These are phyloP conservation scores for Furcula furcula DNA, from an alignment of 2,888 invertebrate genomes.

Conservation along the genomic window DNA sequence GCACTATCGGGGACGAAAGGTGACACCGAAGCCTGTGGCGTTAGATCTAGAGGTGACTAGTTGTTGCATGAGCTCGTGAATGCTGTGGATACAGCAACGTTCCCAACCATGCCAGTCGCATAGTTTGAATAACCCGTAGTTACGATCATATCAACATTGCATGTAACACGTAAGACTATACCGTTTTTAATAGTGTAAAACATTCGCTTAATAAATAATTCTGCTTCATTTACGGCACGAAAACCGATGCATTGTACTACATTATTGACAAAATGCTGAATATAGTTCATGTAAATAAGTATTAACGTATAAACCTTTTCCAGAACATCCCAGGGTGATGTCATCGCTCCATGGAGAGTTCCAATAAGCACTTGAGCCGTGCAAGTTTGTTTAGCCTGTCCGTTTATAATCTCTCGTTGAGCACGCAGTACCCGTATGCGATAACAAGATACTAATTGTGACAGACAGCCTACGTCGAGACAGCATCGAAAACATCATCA, in stretches of 20 bases:
- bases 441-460: slow-evolving; percentile 55
- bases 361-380: slow-evolving; percentile 20
- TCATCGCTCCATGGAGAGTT: slow-evolving; percentile 16
- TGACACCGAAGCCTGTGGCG: slow-evolving; percentile 71
- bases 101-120: slow-evolving; percentile 3
- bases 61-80: slow-evolving; percentile 27
- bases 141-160: neutral
- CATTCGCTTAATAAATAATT: neutral
- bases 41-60: slow-evolving; percentile 50
- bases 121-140: neutral
- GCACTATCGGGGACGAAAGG: slow-evolving; percentile 71
- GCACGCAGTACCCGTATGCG: slow-evolving; percentile 34
- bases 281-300: too few species aligned
- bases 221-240: neutral
- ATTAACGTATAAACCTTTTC: neutral
- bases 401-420: slow-evolving; percentile 34
- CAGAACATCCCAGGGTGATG: slow-evolving; percentile 12
- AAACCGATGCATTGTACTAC: neutral
- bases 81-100: slow-evolving; percentile 7
- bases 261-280: too few species aligned
- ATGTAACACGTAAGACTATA: neutral
- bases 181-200: neutral
- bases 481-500: slow-evolving; percentile 19
- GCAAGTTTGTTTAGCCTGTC: slow-evolving; percentile 22
- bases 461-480: slow-evolving; percentile 56